Evolutionary conservation across 2,797 vertebrate genomes (phyloP).

Genomic region (Sebastes flavidus): DNA sequence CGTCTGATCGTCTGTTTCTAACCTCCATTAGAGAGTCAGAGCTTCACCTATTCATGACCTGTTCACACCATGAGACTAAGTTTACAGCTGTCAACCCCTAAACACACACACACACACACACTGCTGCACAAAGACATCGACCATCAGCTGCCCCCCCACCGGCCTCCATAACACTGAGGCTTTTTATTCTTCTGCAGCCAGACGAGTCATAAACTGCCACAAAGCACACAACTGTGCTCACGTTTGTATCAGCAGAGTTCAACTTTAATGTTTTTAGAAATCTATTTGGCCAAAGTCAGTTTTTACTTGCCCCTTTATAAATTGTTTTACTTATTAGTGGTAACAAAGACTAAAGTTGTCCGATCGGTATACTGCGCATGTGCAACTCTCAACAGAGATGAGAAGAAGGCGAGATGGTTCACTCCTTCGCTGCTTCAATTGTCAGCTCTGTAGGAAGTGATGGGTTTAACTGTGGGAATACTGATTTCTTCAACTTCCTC

Average conservation of each 20-base stretch:
- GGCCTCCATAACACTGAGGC: conserved; percentile 6
- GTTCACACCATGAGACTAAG: conserved; percentile 57
- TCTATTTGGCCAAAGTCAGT: too few relatives aligned
- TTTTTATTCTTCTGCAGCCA: conserved; percentile 21
- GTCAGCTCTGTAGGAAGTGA: too few relatives aligned
- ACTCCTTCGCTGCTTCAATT: too few relatives aligned
- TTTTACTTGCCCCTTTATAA: too few relatives aligned
- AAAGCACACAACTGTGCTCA: background rate
- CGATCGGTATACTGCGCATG: too few relatives aligned
- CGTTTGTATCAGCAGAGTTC: background rate
- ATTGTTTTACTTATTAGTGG: too few relatives aligned
- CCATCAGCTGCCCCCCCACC: background rate
- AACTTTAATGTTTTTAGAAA: too few relatives aligned
- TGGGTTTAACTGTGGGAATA: too few relatives aligned
- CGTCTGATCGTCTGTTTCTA: background rate
- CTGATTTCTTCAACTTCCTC: too few relatives aligned
- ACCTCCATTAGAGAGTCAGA: background rate
- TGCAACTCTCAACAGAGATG: too few relatives aligned
- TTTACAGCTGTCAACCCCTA: conserved; percentile 54
- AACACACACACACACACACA: background rate
- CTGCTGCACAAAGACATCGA: background rate
- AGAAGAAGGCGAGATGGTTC: too few relatives aligned
- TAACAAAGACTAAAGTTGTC: too few relatives aligned
- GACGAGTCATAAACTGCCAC: conserved; percentile 9
- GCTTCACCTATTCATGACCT: conserved; percentile 40